A percentile compares a stretch with the other conserved stretches of the same genome.
Conservation (phyloP, 1,140 invertebrate species). For the Caerostris darwini region DNA sequence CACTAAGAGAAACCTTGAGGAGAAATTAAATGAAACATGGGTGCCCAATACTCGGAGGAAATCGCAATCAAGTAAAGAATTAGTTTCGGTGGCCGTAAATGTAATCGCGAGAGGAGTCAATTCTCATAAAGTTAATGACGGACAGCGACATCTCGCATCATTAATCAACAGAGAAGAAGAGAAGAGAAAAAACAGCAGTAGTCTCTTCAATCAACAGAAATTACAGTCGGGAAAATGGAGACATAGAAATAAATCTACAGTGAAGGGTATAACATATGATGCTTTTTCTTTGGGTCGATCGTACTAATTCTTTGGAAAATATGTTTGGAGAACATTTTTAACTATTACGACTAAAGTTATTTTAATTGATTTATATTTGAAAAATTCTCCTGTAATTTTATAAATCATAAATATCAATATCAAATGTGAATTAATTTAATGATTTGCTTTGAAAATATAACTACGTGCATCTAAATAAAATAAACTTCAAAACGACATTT, state of each 20-base stretch:
- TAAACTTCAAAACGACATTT: no score
- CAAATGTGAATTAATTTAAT: no score
- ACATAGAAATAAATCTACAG: neutral
- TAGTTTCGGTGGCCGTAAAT: neutral
- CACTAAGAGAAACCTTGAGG: neutral
- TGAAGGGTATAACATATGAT: neutral
- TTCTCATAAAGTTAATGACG: slow-evolving; percentile 36
- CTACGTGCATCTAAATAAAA: no score
- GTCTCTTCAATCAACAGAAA: neutral
- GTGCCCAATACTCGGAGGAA: neutral
- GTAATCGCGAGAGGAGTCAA: neutral
- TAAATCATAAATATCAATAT: no score
- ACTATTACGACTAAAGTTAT: no score
- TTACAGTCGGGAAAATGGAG: neutral
- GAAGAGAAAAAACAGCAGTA: neutral
- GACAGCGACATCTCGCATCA: neutral
- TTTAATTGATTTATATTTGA: no score
- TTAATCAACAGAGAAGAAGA: neutral
- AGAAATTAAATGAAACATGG: slow-evolving; percentile 1
- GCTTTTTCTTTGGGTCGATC: no score
- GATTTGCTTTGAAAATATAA: no score
- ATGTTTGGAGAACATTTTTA: no score
- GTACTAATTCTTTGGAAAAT: no score
- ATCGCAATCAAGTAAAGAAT: neutral
- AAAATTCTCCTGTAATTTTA: no score